Percentiles rank a stretch among this genome's conserved stretches.
These are phyloP conservation scores for Lepidurus packardi DNA, from an alignment of 1,140 invertebrate genomes.

Conservation along the genomic window DNA sequence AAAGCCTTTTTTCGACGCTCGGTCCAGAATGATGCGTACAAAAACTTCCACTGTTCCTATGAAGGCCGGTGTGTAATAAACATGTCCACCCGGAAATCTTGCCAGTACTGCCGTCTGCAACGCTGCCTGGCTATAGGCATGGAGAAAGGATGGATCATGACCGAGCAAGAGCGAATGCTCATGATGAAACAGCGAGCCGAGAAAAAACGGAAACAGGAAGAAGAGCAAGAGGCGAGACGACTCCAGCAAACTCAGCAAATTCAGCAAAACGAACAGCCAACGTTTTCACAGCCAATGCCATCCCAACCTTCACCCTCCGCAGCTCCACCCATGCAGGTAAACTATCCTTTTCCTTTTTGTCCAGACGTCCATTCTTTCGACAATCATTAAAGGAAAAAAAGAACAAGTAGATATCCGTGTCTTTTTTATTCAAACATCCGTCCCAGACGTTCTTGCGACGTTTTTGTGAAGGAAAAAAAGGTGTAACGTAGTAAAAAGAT, in stretches of 20 bases:
- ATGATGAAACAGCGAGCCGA: slow-evolving; percentile 43
- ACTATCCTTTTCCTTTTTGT: not conserved
- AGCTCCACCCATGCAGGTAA: not conserved
- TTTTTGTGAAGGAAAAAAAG: no score
- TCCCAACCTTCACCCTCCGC: not conserved
- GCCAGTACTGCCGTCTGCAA: slow-evolving; percentile 45
- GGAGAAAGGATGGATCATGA: slow-evolving; percentile 50
- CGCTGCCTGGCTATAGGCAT: slow-evolving; percentile 48
- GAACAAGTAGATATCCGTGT: not conserved
- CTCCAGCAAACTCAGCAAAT: slow-evolving; percentile 32
- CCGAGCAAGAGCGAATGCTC: slow-evolving; percentile 45
- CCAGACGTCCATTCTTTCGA: not conserved
- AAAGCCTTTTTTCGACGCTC: slow-evolving; percentile 47
- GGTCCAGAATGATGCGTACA: slow-evolving; percentile 43
- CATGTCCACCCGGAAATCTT: slow-evolving; percentile 41
- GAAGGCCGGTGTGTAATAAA: slow-evolving; percentile 43
- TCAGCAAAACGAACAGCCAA: slow-evolving; percentile 26
- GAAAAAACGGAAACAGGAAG: slow-evolving; percentile 34
- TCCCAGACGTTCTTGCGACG: no score
- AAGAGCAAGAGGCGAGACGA: slow-evolving; percentile 24
- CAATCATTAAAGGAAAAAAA: not conserved
- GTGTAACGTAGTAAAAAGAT: no score
- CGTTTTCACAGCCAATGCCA: slow-evolving; percentile 19
- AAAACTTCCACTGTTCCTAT: slow-evolving; percentile 44
- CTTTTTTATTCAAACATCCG: no score